Base-by-base conservation (phyloP, 2,797 vertebrate species). In the Erethizon dorsatum region DNA sequence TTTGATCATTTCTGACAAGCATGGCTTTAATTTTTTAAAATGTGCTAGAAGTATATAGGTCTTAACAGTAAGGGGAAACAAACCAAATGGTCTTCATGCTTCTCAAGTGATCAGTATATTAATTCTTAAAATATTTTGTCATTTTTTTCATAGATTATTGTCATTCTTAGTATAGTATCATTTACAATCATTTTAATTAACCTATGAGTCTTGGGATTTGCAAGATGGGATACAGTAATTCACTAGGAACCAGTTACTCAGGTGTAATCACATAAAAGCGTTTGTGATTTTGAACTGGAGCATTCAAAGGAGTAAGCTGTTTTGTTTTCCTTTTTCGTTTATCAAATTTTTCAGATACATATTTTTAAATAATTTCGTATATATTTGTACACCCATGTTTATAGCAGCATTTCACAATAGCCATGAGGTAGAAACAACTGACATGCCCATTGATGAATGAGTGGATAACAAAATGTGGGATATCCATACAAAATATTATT, bases 191-290 rank as follows among this genome's bases (percentile, higher is more conserved):
- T 92, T 96, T 88, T 73, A 98, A 97, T 98, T 98, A 98, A 97
- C 98, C 97, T 98, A 86, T 96, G 88, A 95, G 93, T 98, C 77
- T 98, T 98, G 94, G 94, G 97, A 97, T 98, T 98, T 98, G 94
- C 96, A 98, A 98, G 96, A 78, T 92, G 97, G 73, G 97, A 94
- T 15, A 0, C 93, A 95, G 98, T 98, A 98, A 97, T 97, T 94
- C 97, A 87, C 93, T 98, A 97, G 94, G 95, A 97, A 97, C 98
- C 91, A 95, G 94, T 97, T 97, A 97, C 87, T 98, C 97, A 98
- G 41, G 94, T 97, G 85, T 94, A 98, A 98, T 98, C 96, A 94
- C 75, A 94, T 94, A 95, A 97, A 98, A 94, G 83, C 95, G 95
- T 54, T 97, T 97, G 91, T 98, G 92, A 56, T 96, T 98, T 98